Conservation (phyloP, 2,888 invertebrate species). For the Drosophila ezoana region DNA sequence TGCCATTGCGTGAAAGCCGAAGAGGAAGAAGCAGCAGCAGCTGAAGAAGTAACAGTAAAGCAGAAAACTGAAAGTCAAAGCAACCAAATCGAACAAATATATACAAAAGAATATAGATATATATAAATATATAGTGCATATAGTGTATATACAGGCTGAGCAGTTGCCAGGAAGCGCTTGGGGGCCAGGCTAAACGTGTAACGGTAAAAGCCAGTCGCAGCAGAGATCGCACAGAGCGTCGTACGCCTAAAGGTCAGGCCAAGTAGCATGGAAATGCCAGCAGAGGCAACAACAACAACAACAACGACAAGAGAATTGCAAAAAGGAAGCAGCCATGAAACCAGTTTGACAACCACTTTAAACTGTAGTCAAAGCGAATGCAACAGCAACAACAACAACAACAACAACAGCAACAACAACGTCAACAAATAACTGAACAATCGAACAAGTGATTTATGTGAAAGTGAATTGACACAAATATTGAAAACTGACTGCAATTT, state of each 20-base stretch:
- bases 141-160: constrained; percentile 2
- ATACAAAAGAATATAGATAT: constrained; percentile 7
- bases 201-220: constrained; percentile 73
- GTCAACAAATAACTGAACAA: constrained; percentile 34
- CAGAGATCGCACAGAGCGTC: constrained; percentile 51
- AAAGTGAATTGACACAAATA: constrained; percentile 80
- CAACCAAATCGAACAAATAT: neutral
- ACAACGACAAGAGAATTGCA: constrained; percentile 62
- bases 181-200: constrained; percentile 62
- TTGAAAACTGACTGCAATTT: constrained; percentile 18
- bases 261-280: constrained; percentile 68
- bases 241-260: constrained; percentile 70
- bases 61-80: constrained; percentile 39
- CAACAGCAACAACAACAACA: constrained; percentile 37
- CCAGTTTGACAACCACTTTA: constrained; percentile 65
- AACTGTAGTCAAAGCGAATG: constrained; percentile 63
- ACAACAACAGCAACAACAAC: constrained; percentile 11
- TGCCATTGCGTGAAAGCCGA: constrained; percentile 64
- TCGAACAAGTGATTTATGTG: constrained; percentile 73
- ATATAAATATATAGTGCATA: constrained; percentile 6
- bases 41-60: constrained; percentile 9
- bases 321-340: constrained; percentile 76
- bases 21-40: constrained; percentile 18
- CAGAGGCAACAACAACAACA: constrained; percentile 41
- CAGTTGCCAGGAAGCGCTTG: constrained; percentile 64